Percentiles rank a stretch among this genome's conserved stretches.
These are phyloP conservation scores for Sorex araneus DNA, from an alignment of 2,113 vertebrate species.

Conservation along the genomic window DNA sequence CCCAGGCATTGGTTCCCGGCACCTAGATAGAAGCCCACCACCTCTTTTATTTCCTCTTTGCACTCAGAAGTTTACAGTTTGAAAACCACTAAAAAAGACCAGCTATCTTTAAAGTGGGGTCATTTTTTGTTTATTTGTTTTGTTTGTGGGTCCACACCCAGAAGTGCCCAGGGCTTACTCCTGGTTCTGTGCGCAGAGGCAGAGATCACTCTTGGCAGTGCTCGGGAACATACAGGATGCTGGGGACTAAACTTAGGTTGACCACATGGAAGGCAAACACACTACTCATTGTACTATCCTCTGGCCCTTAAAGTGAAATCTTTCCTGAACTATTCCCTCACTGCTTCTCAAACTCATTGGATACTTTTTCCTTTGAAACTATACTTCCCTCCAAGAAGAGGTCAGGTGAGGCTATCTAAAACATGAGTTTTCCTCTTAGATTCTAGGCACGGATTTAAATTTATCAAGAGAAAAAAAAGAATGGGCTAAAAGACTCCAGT, in stretches of 20 bases:
- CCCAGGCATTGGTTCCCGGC: too few relatives aligned
- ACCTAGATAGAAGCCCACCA: background rate
- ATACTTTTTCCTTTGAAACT: background rate
- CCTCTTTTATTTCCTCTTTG: background rate
- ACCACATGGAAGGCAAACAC: too few relatives aligned
- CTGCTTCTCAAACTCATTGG: background rate
- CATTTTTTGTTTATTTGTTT: background rate
- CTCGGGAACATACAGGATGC: too few relatives aligned
- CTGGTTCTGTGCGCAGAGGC: too few relatives aligned
- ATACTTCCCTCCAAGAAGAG: background rate
- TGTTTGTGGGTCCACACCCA: too few relatives aligned
- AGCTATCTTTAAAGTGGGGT: background rate
- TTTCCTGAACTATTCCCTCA: background rate
- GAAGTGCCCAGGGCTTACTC: too few relatives aligned
- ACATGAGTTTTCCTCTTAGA: background rate
- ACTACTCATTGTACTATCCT: too few relatives aligned
- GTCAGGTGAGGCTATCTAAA: background rate
- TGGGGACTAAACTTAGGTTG: too few relatives aligned
- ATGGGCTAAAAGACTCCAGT: too few relatives aligned
- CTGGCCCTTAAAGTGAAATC: background rate
- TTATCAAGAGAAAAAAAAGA: background rate
- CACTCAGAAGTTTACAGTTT: background rate
- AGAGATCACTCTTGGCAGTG: too few relatives aligned
- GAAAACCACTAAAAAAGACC: background rate
- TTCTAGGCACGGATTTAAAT: background rate